These are phyloP conservation scores for Argyrosomus japonicus DNA, from an alignment of 2,113 vertebrate genomes.

Conservation along the genomic window DNA sequence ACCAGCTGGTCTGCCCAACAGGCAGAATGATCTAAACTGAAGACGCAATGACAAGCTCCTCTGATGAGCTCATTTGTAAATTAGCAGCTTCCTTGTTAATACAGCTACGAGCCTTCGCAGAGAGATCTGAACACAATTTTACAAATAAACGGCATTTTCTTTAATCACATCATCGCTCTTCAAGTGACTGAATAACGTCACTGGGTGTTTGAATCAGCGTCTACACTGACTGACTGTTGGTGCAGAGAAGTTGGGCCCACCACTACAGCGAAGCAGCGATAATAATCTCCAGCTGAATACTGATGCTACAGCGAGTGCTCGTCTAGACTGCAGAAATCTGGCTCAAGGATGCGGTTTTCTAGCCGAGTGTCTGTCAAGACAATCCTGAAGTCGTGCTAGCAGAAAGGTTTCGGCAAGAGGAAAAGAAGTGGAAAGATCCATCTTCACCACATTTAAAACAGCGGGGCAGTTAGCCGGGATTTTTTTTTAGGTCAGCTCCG, in stretches of 20 bases:
- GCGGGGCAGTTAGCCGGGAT: background rate
- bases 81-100: slow-evolving; percentile 25
- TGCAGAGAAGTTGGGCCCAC: background rate
- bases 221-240: background rate
- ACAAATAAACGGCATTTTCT: background rate
- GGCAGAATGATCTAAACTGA: slow-evolving; percentile 22
- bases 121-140: background rate
- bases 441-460: slow-evolving; percentile 6
- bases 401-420: background rate
- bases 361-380: background rate
- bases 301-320: background rate
- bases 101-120: background rate
- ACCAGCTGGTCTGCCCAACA: slow-evolving; percentile 51
- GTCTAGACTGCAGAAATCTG: background rate
- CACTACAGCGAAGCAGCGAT: background rate
- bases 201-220: background rate
- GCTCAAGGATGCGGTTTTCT: slow-evolving; percentile 1
- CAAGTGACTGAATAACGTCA: background rate
- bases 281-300: too few species aligned
- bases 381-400: background rate
- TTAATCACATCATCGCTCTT: background rate
- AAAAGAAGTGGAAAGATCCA: background rate
- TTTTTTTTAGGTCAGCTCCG: too few species aligned
- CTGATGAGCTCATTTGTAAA: slow-evolving; percentile 37
- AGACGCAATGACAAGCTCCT: slow-evolving; percentile 15